A percentile compares a stretch with the other conserved stretches of the same genome.
Evolutionary conservation across 2,797 vertebrate species (phyloP).

Genomic region (Hyperoplus immaculatus): DNA sequence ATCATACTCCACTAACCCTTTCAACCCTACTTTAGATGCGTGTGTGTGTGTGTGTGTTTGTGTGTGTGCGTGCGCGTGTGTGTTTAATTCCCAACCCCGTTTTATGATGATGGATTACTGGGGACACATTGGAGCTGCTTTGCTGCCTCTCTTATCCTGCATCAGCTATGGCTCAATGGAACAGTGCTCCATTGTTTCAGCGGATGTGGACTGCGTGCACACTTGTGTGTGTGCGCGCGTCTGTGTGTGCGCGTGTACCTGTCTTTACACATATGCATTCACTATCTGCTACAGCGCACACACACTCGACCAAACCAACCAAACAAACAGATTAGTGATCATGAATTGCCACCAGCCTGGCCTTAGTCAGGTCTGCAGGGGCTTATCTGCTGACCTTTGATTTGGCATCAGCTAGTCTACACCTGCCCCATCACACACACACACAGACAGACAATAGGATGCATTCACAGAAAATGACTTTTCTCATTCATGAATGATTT

Average conservation of each 20-base stretch:
- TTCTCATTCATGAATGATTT: not conserved
- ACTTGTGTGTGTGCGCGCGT: not conserved
- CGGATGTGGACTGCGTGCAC: slow-evolving; percentile 10
- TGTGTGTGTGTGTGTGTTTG: slow-evolving; percentile 19
- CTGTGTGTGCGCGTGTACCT: not conserved
- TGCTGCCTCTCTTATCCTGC: slow-evolving; percentile 73
- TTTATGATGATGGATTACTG: slow-evolving; percentile 81
- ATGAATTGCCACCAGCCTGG: slow-evolving; percentile 63
- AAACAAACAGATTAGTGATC: slow-evolving; percentile 77
- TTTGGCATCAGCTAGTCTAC: slow-evolving; percentile 58
- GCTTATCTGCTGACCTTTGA: slow-evolving; percentile 74
- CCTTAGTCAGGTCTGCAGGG: slow-evolving; percentile 54
- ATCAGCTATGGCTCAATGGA: slow-evolving; percentile 73
- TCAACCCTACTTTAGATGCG: slow-evolving; percentile 22
- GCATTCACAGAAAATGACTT: not conserved
- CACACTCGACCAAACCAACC: slow-evolving; percentile 49
- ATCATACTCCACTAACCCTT: slow-evolving; percentile 44
- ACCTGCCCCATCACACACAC: slow-evolving; percentile 43
- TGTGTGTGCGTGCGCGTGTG: slow-evolving; percentile 17
- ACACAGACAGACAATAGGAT: slow-evolving; percentile 1
- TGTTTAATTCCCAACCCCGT: slow-evolving; percentile 60
- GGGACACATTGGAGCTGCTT: slow-evolving; percentile 64
- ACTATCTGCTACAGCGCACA: slow-evolving; percentile 32
- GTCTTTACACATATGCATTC: slow-evolving; percentile 16
- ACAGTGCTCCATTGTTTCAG: slow-evolving; percentile 77